Evolutionary conservation across 2,797 vertebrate genomes (phyloP).

Genomic region (Babyrousa celebensis): DNA sequence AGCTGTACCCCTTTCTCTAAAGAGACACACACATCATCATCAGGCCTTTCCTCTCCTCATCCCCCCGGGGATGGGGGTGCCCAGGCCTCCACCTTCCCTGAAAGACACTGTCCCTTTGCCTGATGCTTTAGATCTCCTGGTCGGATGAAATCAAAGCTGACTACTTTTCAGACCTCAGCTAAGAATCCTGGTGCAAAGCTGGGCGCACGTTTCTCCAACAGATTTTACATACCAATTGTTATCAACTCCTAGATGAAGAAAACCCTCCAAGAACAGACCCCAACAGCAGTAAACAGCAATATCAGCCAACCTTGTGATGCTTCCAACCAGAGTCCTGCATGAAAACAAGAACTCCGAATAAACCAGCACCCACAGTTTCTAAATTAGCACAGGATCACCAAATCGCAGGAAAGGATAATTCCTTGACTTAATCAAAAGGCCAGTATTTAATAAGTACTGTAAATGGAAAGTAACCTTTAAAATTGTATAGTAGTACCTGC

Average conservation of each 20-base stretch:
- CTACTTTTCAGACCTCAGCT: conserved; percentile 20
- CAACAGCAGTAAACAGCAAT: conserved; percentile 19
- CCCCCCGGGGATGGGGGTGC: not conserved
- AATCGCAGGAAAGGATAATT: conserved; percentile 14
- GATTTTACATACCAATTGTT: not conserved
- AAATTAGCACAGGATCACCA: not conserved
- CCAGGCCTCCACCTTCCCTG: not conserved
- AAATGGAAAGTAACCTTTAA: not conserved
- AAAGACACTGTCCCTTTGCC: not conserved
- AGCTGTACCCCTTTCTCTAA: not conserved
- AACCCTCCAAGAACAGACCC: not conserved
- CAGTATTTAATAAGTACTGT: not conserved
- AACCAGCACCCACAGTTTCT: not conserved
- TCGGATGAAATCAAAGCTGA: conserved; percentile 27
- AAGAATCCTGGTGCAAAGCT: not conserved
- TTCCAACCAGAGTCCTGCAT: conserved; percentile 25
- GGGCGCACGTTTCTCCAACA: not conserved
- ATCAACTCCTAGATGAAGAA: conserved; percentile 42
- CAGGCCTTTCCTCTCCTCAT: not conserved
- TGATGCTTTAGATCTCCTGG: not conserved
- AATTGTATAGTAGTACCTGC: not conserved
- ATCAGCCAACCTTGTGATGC: not conserved
- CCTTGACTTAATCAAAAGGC: not conserved
- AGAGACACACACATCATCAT: not conserved
- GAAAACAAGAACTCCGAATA: not conserved